Evolutionary conservation across 2,888 invertebrate genomes (phyloP).

Genomic region (Napeogenes inachia): DNA sequence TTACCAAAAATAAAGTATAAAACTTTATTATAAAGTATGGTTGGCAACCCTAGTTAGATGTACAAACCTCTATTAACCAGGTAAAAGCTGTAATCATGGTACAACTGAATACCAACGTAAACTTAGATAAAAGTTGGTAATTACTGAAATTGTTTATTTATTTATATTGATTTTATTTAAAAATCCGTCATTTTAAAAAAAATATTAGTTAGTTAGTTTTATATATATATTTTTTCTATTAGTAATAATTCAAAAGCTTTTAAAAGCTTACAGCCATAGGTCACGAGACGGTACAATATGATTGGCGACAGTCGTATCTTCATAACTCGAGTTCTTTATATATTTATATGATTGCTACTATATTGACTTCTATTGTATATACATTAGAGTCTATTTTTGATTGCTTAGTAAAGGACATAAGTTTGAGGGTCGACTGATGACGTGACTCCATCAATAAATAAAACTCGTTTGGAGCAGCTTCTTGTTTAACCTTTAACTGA

Average conservation of each 20-base stretch:
- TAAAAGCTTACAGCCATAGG: constrained; percentile 6
- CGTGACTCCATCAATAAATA: constrained; percentile 49
- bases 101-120: too few species aligned
- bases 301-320: constrained; percentile 58
- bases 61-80: not conserved
- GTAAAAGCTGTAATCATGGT: too few species aligned
- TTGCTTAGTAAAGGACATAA: constrained; percentile 39
- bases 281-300: constrained; percentile 52
- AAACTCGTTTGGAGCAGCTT: constrained; percentile 42
- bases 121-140: too few species aligned
- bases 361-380: constrained; percentile 20
- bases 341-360: not conserved
- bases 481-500: not conserved
- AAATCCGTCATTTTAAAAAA: too few species aligned
- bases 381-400: constrained; percentile 40
- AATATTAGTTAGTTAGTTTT: too few species aligned
- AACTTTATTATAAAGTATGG: too few species aligned
- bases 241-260: not conserved
- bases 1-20: too few species aligned
- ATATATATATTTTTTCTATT: too few species aligned
- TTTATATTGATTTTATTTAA: too few species aligned
- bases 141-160: too few species aligned
- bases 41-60: not conserved
- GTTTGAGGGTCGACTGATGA: constrained; percentile 59
- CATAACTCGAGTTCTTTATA: constrained; percentile 52